Evolutionary conservation across 1,140 invertebrate genomes (phyloP), one percentile per base, ranked within the genome.

Genomic region (Caerostris darwini): DNA sequence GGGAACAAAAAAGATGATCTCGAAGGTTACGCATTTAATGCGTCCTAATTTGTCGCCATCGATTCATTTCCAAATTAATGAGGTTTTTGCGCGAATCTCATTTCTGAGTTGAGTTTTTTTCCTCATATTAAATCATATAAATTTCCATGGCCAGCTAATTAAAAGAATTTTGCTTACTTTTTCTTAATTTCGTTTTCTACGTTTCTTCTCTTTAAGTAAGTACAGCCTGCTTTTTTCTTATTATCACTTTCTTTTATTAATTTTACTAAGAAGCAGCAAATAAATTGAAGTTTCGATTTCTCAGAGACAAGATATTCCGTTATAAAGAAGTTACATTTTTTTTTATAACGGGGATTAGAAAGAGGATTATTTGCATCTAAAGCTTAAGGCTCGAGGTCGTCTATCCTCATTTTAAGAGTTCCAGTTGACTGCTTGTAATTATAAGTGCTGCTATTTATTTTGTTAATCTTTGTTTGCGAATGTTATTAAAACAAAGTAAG

Each of bases 41-140:
- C 57, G 17, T 19, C 82, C n/a, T 34, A 85, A 85, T 85, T 58
- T 58, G 14, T 34, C 19, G 8, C 19, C 6, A 85, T 85, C n/a
- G 82, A 85, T 85, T 85, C 10, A 19, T 85, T 19, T 56, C 17
- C 57, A 19, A 6, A 8, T 85, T 58, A 85, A 85, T 58, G 82
- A 85, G 82, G 82, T 58, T 19, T 17, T 8, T 56, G 82, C 57
- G 58, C 19, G 12, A 85, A 58, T 57, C 54, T 85, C 82, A 85
- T 85, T 57, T 85, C 54, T 10, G 7, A 14, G 8, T 10, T 14
- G 4, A 2, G 17, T 34, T 57, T 58, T n/a, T 8, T 7, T 54
- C n/a, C n/a, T 5, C 19, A n/a, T 19, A 85, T n/a, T 3, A 12
- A 34, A 56, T 19, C 5, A 19, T 56, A 34, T 17, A 8, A 3